phyloP scores from a whole-genome alignment of 2,888 invertebrate genomes.

The Drosophila pseudotalamancana region DNA sequence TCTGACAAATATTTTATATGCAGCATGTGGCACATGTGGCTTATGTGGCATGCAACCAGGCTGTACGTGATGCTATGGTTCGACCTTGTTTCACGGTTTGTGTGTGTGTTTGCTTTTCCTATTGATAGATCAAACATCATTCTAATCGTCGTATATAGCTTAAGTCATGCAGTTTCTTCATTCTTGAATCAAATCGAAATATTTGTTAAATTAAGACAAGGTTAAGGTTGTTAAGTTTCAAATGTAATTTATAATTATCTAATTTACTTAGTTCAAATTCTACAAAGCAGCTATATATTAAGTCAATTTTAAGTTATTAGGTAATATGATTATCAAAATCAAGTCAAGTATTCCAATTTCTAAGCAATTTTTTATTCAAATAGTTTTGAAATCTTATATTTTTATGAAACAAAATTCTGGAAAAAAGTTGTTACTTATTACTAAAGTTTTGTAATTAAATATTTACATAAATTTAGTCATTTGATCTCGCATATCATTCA shows the following conservation, averaged over 20 bases:
- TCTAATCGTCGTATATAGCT: slow-evolving; percentile 19
- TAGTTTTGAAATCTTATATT: too few species aligned
- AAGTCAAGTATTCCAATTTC: too few species aligned
- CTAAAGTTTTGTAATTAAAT: too few species aligned
- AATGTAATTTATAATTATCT: neutral
- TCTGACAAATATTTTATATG: slow-evolving; percentile 1
- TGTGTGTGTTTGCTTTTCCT: slow-evolving; percentile 2
- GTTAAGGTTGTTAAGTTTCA: neutral
- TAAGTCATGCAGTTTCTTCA: neutral
- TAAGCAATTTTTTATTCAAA: too few species aligned
- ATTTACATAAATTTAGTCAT: too few species aligned
- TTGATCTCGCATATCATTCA: too few species aligned
- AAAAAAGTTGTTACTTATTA: too few species aligned
- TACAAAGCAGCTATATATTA: too few species aligned
- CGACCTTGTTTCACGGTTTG: slow-evolving; percentile 36
- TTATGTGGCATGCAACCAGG: slow-evolving; percentile 21
- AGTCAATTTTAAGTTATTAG: too few species aligned
- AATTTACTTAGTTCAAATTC: too few species aligned
- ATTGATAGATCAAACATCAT: slow-evolving; percentile 24
- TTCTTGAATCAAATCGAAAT: neutral
- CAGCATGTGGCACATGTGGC: slow-evolving; percentile 11
- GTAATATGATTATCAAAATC: too few species aligned
- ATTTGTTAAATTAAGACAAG: slow-evolving; percentile 4
- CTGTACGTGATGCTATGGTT: slow-evolving; percentile 40
- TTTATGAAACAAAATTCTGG: too few species aligned